Conservation (phyloP, 2,888 invertebrate species). For the Seira musarum region DNA sequence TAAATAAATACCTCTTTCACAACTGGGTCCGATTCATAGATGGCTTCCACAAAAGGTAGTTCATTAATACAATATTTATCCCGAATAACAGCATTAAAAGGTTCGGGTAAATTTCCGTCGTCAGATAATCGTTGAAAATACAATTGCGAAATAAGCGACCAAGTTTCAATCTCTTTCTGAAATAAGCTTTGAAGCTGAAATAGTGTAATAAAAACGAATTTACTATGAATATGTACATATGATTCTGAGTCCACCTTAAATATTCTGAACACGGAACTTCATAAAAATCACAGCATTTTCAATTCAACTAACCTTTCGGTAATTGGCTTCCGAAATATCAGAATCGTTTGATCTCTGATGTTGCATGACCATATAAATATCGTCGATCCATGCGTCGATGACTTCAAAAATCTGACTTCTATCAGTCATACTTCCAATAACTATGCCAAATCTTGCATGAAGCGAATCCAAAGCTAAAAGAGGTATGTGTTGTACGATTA, state of each 20-base stretch:
- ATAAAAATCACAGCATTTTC: too few relatives aligned
- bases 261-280: too few relatives aligned
- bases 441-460: conserved; percentile 53
- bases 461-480: conserved; percentile 50
- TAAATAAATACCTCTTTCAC: conserved; percentile 66
- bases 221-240: too few relatives aligned
- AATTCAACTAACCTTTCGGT: conserved; percentile 47
- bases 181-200: conserved; percentile 57
- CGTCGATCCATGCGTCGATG: conserved; percentile 51
- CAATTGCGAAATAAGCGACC: conserved; percentile 59
- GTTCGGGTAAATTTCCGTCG: conserved; percentile 24
- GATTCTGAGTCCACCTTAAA: too few relatives aligned
- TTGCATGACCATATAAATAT: conserved; percentile 28
- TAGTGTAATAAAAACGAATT: neutral
- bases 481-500: neutral
- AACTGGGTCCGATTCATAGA: conserved; percentile 45
- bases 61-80: conserved; percentile 64
- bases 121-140: conserved; percentile 56
- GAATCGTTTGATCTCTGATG: conserved; percentile 52
- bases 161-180: conserved; percentile 62
- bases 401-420: conserved; percentile 61
- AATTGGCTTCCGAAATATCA: conserved; percentile 53
- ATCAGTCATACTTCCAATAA: conserved; percentile 57
- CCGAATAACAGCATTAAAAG: conserved; percentile 24
- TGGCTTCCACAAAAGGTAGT: conserved; percentile 32